A percentile compares a stretch with the other conserved stretches of the same genome.
Evolutionary conservation across 2,888 invertebrate species (phyloP).

Genomic region (Penaeus monodon): DNA sequence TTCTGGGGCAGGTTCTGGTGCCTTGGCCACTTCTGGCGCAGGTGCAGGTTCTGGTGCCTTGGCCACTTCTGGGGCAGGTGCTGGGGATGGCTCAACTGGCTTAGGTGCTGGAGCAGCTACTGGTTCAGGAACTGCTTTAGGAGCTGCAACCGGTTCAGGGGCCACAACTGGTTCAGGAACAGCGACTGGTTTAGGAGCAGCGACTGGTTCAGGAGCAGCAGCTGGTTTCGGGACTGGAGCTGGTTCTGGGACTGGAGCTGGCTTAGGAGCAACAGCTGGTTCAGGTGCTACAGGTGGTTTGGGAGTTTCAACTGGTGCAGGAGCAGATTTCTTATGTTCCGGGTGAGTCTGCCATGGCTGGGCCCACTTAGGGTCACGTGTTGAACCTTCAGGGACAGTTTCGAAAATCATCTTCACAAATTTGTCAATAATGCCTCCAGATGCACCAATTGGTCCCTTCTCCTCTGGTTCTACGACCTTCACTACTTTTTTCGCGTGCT

Average conservation of each 20-base stretch:
- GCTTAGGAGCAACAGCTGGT: slow-evolving; percentile 1
- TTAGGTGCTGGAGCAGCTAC: not conserved
- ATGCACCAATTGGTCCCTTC: not conserved
- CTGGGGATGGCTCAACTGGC: not conserved
- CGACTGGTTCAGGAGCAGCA: too few relatives aligned
- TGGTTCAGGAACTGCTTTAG: not conserved
- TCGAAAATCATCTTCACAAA: slow-evolving; percentile 35
- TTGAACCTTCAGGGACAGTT: not conserved
- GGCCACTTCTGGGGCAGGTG: not conserved
- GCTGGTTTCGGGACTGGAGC: slow-evolving; percentile 27
- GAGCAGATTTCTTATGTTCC: not conserved
- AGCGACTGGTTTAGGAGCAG: not conserved
- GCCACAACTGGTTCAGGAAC: not conserved
- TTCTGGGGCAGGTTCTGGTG: not conserved
- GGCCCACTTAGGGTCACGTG: slow-evolving; percentile 51
- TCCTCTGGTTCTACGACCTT: slow-evolving; percentile 13
- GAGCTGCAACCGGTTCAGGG: not conserved
- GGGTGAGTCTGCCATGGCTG: slow-evolving; percentile 56
- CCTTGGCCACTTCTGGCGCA: not conserved
- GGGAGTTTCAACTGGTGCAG: slow-evolving; percentile 7
- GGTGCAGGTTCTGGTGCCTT: not conserved
- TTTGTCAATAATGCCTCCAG: slow-evolving; percentile 15
- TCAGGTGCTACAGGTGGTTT: not conserved
- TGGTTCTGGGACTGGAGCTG: slow-evolving; percentile 15
- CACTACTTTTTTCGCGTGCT: slow-evolving; percentile 24